phyloP scores from a whole-genome alignment of 2,797 vertebrate genomes.

The Pseudochirops cupreus region DNA sequence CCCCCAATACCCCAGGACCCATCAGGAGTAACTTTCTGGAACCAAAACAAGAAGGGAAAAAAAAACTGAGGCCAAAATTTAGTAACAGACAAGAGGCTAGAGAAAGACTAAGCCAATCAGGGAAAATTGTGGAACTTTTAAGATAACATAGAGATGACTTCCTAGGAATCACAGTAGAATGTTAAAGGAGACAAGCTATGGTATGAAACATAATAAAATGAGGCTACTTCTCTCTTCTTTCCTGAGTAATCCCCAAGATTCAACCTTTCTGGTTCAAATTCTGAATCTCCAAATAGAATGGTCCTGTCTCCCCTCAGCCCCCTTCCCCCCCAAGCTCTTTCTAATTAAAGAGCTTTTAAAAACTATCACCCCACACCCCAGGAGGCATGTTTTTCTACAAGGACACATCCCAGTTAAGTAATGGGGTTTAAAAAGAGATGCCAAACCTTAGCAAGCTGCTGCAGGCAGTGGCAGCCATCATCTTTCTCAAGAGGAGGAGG shows the following conservation, averaged over 20 bases:
- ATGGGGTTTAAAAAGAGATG: too few species aligned
- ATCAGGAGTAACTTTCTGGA: slow-evolving; percentile 57
- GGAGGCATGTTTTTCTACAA: neutral
- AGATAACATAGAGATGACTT: slow-evolving; percentile 60
- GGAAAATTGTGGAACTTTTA: slow-evolving; percentile 51
- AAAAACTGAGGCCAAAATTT: too few species aligned
- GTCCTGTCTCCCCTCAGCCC: too few species aligned
- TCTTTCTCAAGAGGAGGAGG: neutral
- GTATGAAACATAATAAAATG: neutral
- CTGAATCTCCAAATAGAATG: too few species aligned
- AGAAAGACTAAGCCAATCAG: slow-evolving; percentile 44
- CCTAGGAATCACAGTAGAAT: neutral
- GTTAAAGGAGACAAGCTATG: fast-evolving
- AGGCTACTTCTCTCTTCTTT: slow-evolving; percentile 81
- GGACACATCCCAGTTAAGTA: too few species aligned
- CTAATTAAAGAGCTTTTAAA: neutral
- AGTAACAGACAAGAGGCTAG: slow-evolving; percentile 54
- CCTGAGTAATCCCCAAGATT: too few species aligned
- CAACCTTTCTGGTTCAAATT: too few species aligned
- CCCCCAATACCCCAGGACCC: slow-evolving; percentile 75
- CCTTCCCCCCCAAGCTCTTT: too few species aligned
- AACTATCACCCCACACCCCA: too few species aligned
- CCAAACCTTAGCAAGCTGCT: neutral
- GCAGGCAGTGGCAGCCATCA: slow-evolving; percentile 12
- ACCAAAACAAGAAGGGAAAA: slow-evolving; percentile 67